Base-by-base conservation (phyloP, 2,888 invertebrate genomes). In the Euzetes globulus region DNA sequence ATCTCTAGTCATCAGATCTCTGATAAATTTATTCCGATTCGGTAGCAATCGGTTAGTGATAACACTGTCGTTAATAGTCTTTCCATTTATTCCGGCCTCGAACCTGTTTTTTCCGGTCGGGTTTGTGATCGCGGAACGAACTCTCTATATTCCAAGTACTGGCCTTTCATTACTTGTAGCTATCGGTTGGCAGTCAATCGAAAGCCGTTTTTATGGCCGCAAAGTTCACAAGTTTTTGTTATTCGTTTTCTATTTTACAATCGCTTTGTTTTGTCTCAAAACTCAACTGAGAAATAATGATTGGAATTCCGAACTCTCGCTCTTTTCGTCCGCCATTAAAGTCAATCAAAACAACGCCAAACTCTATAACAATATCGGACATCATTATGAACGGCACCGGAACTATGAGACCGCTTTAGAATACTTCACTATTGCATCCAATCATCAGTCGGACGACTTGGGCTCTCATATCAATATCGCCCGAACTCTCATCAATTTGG, bases 101-200 rank as follows among this genome's bases (percentile, higher is more conserved):
- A 97, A 97, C 85, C 86, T 97, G 71, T 95, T 97, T 85, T 97
- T 97, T 84, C 94, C 95, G 0, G 96, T 97, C 72, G 96, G 96
- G 1, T 97, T 96, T 83, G 96, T 97, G 77, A 90, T 97, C 47
- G 96, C 96, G 1, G 96, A 97, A 84, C 86, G 96, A 78, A 91
- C 96, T 60, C 87, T 97, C 7, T 97, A 97, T 84, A 92, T 94
- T 86, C 96, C 96, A 0, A 95, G 95, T 13, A 94, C 97, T 94
- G 96, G 96, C 72, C 95, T 92, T 86, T 96, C 94, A 81, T 87
- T 96, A 83, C 86, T 97, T 33, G 87, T 94, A 2, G 94, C 92
- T 2, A 91, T 92, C 80, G 94, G 94, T 45, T n/a, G 85, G 88
- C 47, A 52, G 6, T 13, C 55, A 27, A 47, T 74, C 13, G 50